Percentiles rank a stretch among this genome's conserved stretches.
Evolutionary conservation across 2,888 invertebrate genomes (phyloP).

Genomic region (Ommatoiulus sabulosus): DNA sequence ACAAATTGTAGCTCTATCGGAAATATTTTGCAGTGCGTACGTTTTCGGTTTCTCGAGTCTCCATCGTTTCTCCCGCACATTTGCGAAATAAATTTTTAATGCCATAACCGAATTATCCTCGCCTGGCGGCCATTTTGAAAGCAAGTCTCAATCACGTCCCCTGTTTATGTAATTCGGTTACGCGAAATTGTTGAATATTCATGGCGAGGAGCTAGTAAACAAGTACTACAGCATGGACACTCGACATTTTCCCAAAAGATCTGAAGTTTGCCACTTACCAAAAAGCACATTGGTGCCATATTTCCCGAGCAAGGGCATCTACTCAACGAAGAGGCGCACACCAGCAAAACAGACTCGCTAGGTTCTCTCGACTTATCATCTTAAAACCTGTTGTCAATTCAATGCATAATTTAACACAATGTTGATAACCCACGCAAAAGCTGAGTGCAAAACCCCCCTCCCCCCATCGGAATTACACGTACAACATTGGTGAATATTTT

Average conservation of each 20-base stretch:
- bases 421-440: slow-evolving; percentile 47
- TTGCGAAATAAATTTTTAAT: slow-evolving; percentile 17
- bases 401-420: slow-evolving; percentile 37
- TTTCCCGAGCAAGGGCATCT: background rate
- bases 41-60: background rate
- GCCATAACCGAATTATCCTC: slow-evolving; percentile 18
- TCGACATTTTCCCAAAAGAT: slow-evolving; percentile 18
- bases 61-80: background rate
- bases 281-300: background rate
- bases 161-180: slow-evolving; percentile 21
- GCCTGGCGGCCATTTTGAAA: slow-evolving; percentile 10
- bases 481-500: slow-evolving; percentile 26
- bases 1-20: background rate
- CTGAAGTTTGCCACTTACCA: background rate
- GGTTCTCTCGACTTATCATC: slow-evolving; percentile 20
- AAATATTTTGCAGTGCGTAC: background rate
- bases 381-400: slow-evolving; percentile 47
- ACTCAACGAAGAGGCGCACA: background rate
- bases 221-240: background rate
- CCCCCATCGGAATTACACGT: slow-evolving; percentile 27
- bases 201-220: background rate
- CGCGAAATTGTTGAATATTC: slow-evolving; percentile 19
- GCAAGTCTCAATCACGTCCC: slow-evolving; percentile 23
- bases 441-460: slow-evolving; percentile 37
- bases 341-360: background rate